A percentile compares a stretch with the other conserved stretches of the same genome.
phyloP scores from a whole-genome alignment of 2,113 vertebrate species.

The Notothenia rossii region DNA sequence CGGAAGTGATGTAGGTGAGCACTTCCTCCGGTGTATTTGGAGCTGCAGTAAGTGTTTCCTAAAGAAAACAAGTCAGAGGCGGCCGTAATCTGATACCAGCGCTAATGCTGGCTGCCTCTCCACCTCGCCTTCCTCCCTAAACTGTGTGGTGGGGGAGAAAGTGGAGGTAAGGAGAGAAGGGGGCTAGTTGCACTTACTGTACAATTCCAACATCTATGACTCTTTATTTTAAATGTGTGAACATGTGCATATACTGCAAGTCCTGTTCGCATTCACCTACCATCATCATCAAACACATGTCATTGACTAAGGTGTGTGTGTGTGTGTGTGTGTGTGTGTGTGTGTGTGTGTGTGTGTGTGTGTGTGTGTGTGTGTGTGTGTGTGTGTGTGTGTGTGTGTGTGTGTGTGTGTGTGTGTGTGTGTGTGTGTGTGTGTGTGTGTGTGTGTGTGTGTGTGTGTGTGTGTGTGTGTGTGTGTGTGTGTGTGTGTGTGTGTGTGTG shows the following conservation, averaged over 20 bases:
- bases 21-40: slow-evolving; percentile 67
- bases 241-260: slow-evolving; percentile 53
- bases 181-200: slow-evolving; percentile 7
- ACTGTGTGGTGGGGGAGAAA: slow-evolving; percentile 26
- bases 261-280: slow-evolving; percentile 56
- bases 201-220: slow-evolving; percentile 32
- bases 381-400: neutral
- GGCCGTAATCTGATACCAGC: slow-evolving; percentile 74
- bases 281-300: slow-evolving; percentile 54
- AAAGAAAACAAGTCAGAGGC: slow-evolving; percentile 80
- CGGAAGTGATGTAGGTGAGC: slow-evolving; percentile 77
- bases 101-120: slow-evolving; percentile 68
- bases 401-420: neutral
- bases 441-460: neutral
- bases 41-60: slow-evolving; percentile 77
- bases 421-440: neutral
- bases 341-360: neutral
- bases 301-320: slow-evolving; percentile 25
- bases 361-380: neutral
- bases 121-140: slow-evolving; percentile 40
- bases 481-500: neutral
- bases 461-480: neutral
- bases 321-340: neutral
- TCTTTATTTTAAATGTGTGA: slow-evolving; percentile 59
- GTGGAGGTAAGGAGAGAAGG: slow-evolving; percentile 29